Conservation (phyloP, 2,797 vertebrate genomes). For the Margarornis squamiger region DNA sequence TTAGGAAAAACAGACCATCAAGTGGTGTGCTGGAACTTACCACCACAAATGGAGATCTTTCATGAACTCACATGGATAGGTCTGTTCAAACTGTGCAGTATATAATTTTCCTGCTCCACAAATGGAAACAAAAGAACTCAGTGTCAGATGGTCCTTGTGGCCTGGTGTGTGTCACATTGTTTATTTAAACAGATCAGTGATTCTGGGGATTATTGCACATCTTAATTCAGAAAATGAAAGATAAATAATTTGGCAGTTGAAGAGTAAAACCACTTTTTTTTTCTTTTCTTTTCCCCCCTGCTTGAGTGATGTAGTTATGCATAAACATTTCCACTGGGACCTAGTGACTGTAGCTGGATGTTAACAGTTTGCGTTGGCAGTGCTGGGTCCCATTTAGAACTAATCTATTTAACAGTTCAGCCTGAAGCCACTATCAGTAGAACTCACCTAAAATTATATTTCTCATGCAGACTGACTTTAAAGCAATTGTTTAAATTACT, state of each 20-base stretch:
- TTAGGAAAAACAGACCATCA: conserved; percentile 24
- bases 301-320: background rate
- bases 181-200: background rate
- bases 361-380: background rate
- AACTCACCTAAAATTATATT: background rate
- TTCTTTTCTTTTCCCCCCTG: background rate
- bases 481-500: background rate
- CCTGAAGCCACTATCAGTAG: background rate
- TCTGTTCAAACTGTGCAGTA: background rate
- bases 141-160: background rate
- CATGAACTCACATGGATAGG: background rate
- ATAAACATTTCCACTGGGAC: background rate
- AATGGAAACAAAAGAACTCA: conserved; percentile 19
- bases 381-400: background rate
- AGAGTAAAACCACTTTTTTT: background rate
- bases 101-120: conserved; percentile 19
- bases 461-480: background rate
- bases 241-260: background rate
- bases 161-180: background rate
- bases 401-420: background rate
- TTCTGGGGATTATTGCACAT: background rate
- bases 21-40: background rate
- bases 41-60: background rate
- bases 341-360: background rate
- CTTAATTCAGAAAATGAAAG: background rate